phyloP scores from a whole-genome alignment of 2,797 vertebrate genomes.

The Leontopithecus rosalia region DNA sequence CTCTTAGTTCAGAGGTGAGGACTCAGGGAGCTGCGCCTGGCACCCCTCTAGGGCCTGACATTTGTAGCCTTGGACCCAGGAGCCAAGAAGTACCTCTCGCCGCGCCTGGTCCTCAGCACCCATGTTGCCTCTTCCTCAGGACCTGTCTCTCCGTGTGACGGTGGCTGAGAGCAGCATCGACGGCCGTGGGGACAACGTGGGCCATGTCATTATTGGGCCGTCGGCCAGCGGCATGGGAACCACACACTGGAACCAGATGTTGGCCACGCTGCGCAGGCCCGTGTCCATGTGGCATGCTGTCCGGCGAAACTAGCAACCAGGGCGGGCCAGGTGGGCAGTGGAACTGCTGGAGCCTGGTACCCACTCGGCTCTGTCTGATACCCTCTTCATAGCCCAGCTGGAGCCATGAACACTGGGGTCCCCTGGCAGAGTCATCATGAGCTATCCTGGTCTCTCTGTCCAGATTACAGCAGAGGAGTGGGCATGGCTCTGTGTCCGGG shows the following conservation, averaged over 20 bases:
- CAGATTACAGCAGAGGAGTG: neutral
- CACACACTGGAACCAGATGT: conserved; percentile 99
- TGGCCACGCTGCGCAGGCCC: conserved; percentile 95
- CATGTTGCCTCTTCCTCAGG: conserved; percentile 83
- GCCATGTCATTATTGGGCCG: conserved; percentile 97
- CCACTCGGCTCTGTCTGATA: neutral
- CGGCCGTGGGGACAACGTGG: conserved; percentile 92
- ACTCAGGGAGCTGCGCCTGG: rapidly evolving
- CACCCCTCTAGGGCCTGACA: neutral
- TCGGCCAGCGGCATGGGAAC: conserved; percentile 95
- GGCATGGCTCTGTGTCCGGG: neutral
- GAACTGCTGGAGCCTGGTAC: neutral
- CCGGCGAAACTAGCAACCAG: conserved; percentile 87
- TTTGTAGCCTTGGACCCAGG: neutral
- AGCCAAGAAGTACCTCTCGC: neutral
- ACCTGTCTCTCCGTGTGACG: conserved; percentile 95
- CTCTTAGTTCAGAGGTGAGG: neutral
- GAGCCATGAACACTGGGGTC: neutral
- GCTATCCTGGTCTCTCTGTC: conserved; percentile 7
- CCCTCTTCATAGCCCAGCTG: conserved; percentile 3
- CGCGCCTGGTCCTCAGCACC: neutral
- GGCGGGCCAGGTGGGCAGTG: neutral
- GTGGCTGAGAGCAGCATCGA: conserved; percentile 95
- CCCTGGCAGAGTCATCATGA: neutral
- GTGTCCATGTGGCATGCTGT: conserved; percentile 99